phyloP scores from a whole-genome alignment of 2,113 vertebrate genomes.

The human (Homo sapiens) region DNA sequence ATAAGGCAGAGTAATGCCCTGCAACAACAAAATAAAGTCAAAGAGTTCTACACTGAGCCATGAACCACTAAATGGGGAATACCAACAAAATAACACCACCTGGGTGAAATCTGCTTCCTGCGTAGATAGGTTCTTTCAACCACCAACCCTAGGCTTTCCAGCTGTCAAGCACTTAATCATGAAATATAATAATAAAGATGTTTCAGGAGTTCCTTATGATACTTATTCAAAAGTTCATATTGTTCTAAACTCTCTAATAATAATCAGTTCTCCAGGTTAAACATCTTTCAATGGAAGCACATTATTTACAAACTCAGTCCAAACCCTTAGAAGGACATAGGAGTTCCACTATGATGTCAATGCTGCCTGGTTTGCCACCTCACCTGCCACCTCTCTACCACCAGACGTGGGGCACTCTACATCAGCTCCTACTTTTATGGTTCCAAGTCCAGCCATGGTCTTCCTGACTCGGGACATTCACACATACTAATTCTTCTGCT shows the following conservation, averaged over 20 bases:
- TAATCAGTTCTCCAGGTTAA: background rate
- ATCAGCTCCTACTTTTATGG: background rate
- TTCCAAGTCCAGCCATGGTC: background rate
- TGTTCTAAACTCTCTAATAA: conserved; percentile 12
- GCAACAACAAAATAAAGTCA: conserved; percentile 31
- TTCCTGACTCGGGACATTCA: background rate
- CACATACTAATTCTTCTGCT: background rate
- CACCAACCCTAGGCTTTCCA: background rate
- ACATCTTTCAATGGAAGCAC: background rate
- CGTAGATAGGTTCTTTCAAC: background rate
- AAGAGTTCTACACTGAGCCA: background rate
- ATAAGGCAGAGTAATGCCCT: background rate
- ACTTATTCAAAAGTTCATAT: conserved; percentile 27
- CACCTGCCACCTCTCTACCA: background rate
- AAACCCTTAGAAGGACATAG: background rate
- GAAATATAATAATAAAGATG: conserved; percentile 19
- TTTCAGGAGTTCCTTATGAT: conserved; percentile 1
- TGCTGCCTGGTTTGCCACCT: background rate
- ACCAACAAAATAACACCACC: background rate
- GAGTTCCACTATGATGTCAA: background rate
- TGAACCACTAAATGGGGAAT: conserved; percentile 13
- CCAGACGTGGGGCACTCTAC: background rate
- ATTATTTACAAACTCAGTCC: background rate
- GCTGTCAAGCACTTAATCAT: background rate
- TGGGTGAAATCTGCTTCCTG: background rate